phyloP scores from a whole-genome alignment of 2,113 vertebrate genomes.

The Ptilorrhoa leucosticta region DNA sequence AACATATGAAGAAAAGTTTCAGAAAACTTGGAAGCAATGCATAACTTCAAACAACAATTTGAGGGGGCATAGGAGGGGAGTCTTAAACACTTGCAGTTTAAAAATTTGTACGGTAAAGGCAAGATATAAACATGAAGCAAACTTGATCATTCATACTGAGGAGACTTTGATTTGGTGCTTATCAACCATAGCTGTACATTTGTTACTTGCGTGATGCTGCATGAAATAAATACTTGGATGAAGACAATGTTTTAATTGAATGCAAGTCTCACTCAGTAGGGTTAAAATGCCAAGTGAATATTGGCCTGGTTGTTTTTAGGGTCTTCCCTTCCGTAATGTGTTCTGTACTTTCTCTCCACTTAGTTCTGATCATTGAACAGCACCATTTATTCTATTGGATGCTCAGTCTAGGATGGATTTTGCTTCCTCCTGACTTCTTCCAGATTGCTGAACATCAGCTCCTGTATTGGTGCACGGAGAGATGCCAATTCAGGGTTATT shows the following conservation, averaged over 20 bases:
- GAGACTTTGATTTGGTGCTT: neutral
- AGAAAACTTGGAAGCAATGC: neutral
- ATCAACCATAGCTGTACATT: neutral
- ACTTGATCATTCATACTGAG: neutral
- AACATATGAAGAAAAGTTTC: neutral
- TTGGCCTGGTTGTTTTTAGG: neutral
- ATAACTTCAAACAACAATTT: neutral
- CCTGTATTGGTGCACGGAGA: neutral
- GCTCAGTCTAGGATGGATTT: neutral
- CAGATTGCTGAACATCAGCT: neutral
- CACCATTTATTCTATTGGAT: neutral
- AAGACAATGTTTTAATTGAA: neutral
- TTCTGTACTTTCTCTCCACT: neutral
- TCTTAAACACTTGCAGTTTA: neutral
- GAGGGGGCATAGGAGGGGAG: rapidly evolving
- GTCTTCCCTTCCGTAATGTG: neutral
- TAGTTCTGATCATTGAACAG: neutral
- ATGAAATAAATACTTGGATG: neutral
- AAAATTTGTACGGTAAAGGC: neutral
- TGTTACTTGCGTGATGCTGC: neutral
- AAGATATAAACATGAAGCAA: neutral
- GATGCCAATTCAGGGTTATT: neutral
- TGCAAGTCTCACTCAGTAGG: neutral
- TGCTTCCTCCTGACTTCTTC: neutral
- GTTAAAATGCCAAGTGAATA: neutral